Conservation (phyloP, 2,888 invertebrate species). For the Athrips mouffetella region DNA sequence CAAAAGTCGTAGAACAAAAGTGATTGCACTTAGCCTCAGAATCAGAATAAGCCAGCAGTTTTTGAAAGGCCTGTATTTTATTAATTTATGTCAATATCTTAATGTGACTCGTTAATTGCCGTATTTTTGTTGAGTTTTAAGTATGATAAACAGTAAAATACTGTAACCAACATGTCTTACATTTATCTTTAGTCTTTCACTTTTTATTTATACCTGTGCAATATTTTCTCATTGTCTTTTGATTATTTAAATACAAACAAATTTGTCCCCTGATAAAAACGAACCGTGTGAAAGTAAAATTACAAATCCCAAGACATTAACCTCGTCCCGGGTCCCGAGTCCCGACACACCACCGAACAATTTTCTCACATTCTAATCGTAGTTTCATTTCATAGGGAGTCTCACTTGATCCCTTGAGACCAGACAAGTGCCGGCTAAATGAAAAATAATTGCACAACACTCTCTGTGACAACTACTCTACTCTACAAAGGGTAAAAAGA, state of each 20-base stretch:
- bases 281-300: slow-evolving; percentile 48
- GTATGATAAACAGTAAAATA: no score
- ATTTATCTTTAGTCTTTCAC: no score
- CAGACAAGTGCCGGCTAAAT: slow-evolving; percentile 64
- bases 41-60: no score
- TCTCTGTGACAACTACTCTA: slow-evolving; percentile 15
- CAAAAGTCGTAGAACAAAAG: no score
- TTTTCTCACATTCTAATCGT: slow-evolving; percentile 67
- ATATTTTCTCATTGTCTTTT: no score
- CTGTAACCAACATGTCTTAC: no score
- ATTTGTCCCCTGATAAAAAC: slow-evolving; percentile 6
- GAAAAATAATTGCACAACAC: slow-evolving; percentile 70
- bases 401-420: slow-evolving; percentile 63
- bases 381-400: slow-evolving; percentile 48
- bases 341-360: slow-evolving; percentile 43
- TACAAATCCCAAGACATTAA: slow-evolving; percentile 50
- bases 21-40: no score
- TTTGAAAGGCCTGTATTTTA: no score
- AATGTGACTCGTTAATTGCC: no score
- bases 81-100: no score
- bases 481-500: slow-evolving; percentile 32
- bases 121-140: no score
- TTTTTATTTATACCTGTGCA: no score
- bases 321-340: slow-evolving; percentile 24
- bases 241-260: background rate